phyloP scores from a whole-genome alignment of 2,797 vertebrate species.

The Melanotaenia pygmaea region DNA sequence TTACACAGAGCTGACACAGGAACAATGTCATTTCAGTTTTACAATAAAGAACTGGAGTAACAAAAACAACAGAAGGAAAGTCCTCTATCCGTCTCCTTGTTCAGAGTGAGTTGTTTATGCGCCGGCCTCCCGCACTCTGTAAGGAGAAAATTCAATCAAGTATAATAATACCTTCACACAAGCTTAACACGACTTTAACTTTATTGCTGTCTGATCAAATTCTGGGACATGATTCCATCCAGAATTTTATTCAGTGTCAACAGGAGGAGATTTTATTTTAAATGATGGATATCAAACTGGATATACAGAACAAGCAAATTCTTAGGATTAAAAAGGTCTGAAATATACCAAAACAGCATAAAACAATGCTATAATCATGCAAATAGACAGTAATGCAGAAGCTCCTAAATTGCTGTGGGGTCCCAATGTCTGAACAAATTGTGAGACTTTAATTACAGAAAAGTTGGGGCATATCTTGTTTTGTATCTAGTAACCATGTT shows the following conservation, averaged over 20 bases:
- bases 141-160: slow-evolving; percentile 61
- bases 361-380: background rate
- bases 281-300: background rate
- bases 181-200: slow-evolving; percentile 33
- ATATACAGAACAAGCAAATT: background rate
- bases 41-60: slow-evolving; percentile 69
- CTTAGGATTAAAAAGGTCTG: too few relatives aligned
- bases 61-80: slow-evolving; percentile 61
- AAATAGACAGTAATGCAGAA: slow-evolving; percentile 2
- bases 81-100: slow-evolving; percentile 46
- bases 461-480: slow-evolving; percentile 29
- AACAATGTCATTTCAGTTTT: slow-evolving; percentile 78
- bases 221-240: slow-evolving; percentile 28
- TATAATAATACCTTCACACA: slow-evolving; percentile 51
- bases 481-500: slow-evolving; percentile 30
- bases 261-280: slow-evolving; percentile 7
- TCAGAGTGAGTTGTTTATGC: slow-evolving; percentile 60
- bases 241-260: slow-evolving; percentile 9
- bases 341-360: background rate
- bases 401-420: background rate
- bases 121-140: slow-evolving; percentile 29
- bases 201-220: slow-evolving; percentile 16
- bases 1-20: slow-evolving; percentile 77
- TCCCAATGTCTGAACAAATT: slow-evolving; percentile 15
- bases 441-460: slow-evolving; percentile 31